Percentiles rank a stretch among this genome's conserved stretches.
Conservation (phyloP, 2,797 vertebrate species). For the Gallinago stenura region DNA sequence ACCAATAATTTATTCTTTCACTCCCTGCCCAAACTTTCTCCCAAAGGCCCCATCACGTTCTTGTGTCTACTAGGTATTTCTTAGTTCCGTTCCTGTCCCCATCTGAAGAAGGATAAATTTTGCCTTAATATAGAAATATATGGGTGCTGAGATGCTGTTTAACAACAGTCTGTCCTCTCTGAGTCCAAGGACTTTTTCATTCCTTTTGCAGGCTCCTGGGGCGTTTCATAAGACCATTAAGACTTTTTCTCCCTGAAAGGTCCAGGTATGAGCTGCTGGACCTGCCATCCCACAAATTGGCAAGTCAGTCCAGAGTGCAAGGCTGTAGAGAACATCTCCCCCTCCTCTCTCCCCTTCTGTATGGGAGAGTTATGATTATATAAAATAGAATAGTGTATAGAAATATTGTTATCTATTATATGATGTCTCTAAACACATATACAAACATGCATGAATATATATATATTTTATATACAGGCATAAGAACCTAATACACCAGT, state of each 20-base stretch:
- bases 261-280: neutral
- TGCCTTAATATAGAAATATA: neutral
- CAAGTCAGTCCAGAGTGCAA: neutral
- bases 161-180: neutral
- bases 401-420: neutral
- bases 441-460: neutral
- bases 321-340: neutral
- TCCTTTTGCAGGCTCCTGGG: neutral
- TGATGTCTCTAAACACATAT: neutral
- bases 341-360: neutral
- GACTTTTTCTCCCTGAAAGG: neutral
- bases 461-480: neutral
- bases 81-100: neutral
- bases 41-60: neutral
- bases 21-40: neutral
- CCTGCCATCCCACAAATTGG: neutral
- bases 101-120: neutral
- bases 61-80: neutral
- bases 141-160: neutral
- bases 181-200: neutral
- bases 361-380: neutral
- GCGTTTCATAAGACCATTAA: neutral
- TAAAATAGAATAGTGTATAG: neutral
- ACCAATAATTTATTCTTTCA: neutral
- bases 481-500: neutral